Base-by-base conservation (phyloP, 1,140 invertebrate genomes). In the Procambarus virginalis region DNA sequence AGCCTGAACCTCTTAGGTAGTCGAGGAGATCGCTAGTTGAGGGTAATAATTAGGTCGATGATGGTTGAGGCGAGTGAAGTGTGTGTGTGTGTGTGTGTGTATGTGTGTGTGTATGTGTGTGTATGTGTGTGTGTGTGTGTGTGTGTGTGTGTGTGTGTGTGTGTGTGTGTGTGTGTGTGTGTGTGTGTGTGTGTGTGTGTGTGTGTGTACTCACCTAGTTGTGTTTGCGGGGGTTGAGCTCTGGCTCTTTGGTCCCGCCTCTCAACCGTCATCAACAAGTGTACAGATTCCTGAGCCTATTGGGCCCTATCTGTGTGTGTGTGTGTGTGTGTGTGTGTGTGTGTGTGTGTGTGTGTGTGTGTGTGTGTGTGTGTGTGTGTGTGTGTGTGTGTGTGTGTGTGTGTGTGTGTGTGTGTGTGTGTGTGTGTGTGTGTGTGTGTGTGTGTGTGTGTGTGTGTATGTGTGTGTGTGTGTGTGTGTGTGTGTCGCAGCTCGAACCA, bases 101-200 rank as follows among this genome's bases (percentile, higher is more conserved):
- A 49, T 81, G 79, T 81, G 55, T 81, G 79, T 81, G 79, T 81
- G n/a, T 60, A 49, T 81, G 79, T 55, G 79, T 64, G 79, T 81
- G 79, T 81, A n/a, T 58, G 79, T 81, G 79, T 81, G 79, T 80
- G 78, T 80, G 78, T 80, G 78, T 80, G 79, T 81, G 79, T 60
- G 51, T 81, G 79, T 81, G 79, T 81, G 55, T 81, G 79, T 81
- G 79, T 81, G n/a, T 60, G 79, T 81, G 79, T 55, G 79, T 64
- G 79, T 81, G 79, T 81, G 79, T 81, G 79, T 58, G 79, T 81
- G 79, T 81, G 79, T 80, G 78, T 80, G 78, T 80, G 78, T 80
- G 79, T 81, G 79, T 60, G 51, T 81, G 79, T 81, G 79, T 81
- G 55, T 81, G 79, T 81, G 79, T 81, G n/a, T 60, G 79, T 81